Base-by-base conservation (phyloP, 2,888 invertebrate species). In the Hypomecis punctinalis region DNA sequence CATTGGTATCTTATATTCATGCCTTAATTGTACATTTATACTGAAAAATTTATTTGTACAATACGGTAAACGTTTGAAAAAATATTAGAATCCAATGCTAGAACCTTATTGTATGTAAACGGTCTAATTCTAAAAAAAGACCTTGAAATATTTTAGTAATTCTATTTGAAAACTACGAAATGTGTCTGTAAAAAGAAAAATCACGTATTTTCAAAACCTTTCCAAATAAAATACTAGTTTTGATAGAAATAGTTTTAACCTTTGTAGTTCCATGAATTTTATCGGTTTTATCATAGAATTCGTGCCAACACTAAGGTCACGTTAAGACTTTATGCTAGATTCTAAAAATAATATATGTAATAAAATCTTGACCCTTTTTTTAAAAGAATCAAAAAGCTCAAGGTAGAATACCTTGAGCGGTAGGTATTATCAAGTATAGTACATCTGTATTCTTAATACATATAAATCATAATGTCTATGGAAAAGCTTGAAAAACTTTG, bases 151-250 rank as follows among this genome's bases (percentile, higher is more conserved):
- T 10, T n/a, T 37, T n/a, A 5, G 39, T 39, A n/a, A 39, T 39
- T 39, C 37, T 13, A 8, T 39, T 5, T 2, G 9, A 40, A 6
- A 13, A 23, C 1, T 23, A 36, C 42, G 36, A n/a, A 51, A 10
- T 42, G 13, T 23, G 7, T 46, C 1, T 51, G 36, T 47, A 47
- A 36, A 40, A 10, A 61, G n/a, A 42, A 42, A 9, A 35, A 48
- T 42, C 23, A 45, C 43, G 13, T 43, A 43, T 51, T 43, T 61
- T 55, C 37, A 49, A 35, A 13, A 51, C 55, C 33, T 51, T 56
- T 45, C 35, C 40, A 42, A 42, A 49, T 79, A 79, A 74, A 71
- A 66, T 71, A 49, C 55, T 55, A 46, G 56, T 56, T 62, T 51
- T 56, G 51, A 56, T 62, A 56, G 49, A 62, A 51, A 56, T 62